These are phyloP conservation scores for Callopanchax toddi DNA, from an alignment of 2,113 vertebrate species.

Conservation along the genomic window DNA sequence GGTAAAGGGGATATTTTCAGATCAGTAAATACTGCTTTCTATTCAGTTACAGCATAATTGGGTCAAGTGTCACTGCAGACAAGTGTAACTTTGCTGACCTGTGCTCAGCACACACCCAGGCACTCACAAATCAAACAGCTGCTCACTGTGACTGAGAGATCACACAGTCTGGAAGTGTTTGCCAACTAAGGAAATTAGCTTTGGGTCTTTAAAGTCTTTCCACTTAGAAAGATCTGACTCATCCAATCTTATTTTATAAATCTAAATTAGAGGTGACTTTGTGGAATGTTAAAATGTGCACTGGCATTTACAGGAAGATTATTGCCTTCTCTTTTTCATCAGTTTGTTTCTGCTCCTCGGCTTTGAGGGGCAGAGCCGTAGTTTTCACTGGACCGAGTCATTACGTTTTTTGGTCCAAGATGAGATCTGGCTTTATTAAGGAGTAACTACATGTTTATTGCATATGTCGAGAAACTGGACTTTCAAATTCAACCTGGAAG, in stretches of 20 bases:
- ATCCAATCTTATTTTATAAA: conserved; percentile 62
- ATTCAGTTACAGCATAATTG: conserved; percentile 39
- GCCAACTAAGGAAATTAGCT: conserved; percentile 65
- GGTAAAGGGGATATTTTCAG: conserved; percentile 8
- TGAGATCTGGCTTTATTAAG: conserved; percentile 28
- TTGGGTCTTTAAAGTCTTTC: conserved; percentile 49
- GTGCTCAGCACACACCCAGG: not conserved
- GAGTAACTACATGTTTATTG: conserved; percentile 19
- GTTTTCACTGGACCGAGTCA: conserved; percentile 27
- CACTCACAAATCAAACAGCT: conserved; percentile 37
- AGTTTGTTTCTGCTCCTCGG: conserved; percentile 24
- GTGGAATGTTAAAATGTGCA: conserved; percentile 54
- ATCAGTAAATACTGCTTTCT: conserved; percentile 33
- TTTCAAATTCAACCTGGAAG: too few relatives aligned
- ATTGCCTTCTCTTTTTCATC: conserved; percentile 14
- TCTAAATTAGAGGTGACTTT: conserved; percentile 73
- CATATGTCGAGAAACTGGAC: not conserved
- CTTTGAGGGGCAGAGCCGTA: conserved; percentile 17
- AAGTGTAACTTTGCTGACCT: conserved; percentile 31
- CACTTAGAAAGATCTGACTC: conserved; percentile 64
- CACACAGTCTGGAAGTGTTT: conserved; percentile 45
- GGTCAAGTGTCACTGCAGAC: conserved; percentile 45
- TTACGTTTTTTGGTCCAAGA: conserved; percentile 21
- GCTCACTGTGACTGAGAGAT: conserved; percentile 59
- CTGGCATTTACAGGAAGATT: conserved; percentile 58